Evolutionary conservation across 92 coral and sea anemone genomes (phyloP).

Genomic region (Paramuricea clavata): DNA sequence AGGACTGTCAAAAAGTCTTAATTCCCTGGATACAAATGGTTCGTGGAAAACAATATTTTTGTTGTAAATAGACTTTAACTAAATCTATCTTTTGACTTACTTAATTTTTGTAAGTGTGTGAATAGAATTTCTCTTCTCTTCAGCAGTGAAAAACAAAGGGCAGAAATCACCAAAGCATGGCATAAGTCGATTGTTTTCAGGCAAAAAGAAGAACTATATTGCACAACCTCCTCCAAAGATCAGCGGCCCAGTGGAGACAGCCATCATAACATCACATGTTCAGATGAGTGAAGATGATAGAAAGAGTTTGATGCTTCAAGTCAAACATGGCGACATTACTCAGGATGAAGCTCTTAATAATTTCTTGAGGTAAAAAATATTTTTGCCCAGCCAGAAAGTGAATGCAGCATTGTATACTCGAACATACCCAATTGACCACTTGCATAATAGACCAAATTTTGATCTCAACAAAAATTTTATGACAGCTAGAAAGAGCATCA

Average conservation of each 20-base stretch:
- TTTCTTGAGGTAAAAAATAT: constrained; percentile 67
- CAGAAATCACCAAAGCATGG: constrained; percentile 59
- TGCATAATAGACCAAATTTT: too few relatives aligned
- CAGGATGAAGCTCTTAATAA: constrained; percentile 95
- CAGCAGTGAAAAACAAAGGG: constrained; percentile 16
- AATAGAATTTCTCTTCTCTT: not conserved
- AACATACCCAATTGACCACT: not conserved
- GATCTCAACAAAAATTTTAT: too few relatives aligned
- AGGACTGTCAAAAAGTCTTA: constrained; percentile 35
- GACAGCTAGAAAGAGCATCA: too few relatives aligned
- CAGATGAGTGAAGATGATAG: constrained; percentile 97
- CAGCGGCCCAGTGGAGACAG: constrained; percentile 42
- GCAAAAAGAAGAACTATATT: constrained; percentile 35
- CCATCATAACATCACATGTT: constrained; percentile 71
- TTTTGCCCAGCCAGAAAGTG: not conserved
- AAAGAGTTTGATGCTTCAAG: constrained; percentile 89
- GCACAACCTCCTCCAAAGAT: constrained; percentile 31
- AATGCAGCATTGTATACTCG: too few relatives aligned
- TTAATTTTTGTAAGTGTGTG: too few relatives aligned
- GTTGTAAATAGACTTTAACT: too few relatives aligned
- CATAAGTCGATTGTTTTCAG: constrained; percentile 34
- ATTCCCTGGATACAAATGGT: constrained; percentile 31
- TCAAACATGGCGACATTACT: constrained; percentile 94
- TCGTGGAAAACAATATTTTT: not conserved
- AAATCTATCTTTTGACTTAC: not conserved